Conservation (phyloP, 2,797 vertebrate species). For the Vultur gryphus region DNA sequence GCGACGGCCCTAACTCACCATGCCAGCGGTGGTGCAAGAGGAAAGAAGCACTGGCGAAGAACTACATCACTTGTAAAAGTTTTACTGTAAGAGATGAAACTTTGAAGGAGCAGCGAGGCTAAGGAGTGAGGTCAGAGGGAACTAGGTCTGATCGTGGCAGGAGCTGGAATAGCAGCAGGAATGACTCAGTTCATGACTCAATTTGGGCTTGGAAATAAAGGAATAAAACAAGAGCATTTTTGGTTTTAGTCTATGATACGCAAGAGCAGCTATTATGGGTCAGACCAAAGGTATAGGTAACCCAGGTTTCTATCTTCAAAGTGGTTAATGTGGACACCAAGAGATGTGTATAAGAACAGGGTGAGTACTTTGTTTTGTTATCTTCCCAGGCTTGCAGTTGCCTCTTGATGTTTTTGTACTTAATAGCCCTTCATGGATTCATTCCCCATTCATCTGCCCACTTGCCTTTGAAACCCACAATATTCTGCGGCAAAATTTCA, state of each 20-base stretch:
- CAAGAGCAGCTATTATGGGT: not conserved
- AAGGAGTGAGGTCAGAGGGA: not conserved
- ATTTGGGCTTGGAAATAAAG: not conserved
- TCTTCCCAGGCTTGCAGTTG: not conserved
- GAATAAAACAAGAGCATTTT: not conserved
- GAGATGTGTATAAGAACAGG: not conserved
- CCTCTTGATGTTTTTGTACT: not conserved
- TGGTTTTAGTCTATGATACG: not conserved
- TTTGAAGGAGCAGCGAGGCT: not conserved
- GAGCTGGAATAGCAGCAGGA: not conserved
- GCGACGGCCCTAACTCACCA: rapidly evolving
- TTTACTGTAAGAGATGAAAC: not conserved
- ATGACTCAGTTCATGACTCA: not conserved
- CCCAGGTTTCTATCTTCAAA: not conserved
- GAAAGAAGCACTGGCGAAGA: not conserved
- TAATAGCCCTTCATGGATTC: not conserved
- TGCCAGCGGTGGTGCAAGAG: not conserved
- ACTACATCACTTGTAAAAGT: not conserved
- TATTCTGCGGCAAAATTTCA: not conserved
- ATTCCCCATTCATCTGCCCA: not conserved
- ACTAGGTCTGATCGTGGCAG: not conserved
- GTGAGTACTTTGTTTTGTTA: not conserved
- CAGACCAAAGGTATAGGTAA: not conserved
- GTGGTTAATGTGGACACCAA: not conserved
- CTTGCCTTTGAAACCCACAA: not conserved